phyloP scores from a whole-genome alignment of 2,888 invertebrate species.

The Gortyna flavago region DNA sequence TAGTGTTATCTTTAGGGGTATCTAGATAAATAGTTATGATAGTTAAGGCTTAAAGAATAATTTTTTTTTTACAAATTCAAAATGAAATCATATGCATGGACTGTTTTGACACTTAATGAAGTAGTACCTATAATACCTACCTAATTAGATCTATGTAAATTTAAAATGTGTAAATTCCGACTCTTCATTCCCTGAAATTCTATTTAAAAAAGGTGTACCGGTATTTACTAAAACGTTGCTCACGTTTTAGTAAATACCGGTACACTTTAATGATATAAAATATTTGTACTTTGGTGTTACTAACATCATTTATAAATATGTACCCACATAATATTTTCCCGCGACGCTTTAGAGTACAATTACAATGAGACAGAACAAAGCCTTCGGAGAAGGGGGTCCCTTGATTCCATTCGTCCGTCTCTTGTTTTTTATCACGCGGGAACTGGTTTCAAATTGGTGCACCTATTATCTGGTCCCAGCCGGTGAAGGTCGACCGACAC shows the following conservation, averaged over 20 bases:
- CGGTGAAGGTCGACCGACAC: conserved; percentile 87
- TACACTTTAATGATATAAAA: no score
- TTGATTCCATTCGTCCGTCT: conserved; percentile 81
- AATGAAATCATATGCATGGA: neutral
- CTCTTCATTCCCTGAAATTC: neutral
- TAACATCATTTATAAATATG: conserved; percentile 9
- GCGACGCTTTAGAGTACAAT: conserved; percentile 59
- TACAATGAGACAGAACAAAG: conserved; percentile 78
- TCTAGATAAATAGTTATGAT: neutral
- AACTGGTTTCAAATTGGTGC: conserved; percentile 89
- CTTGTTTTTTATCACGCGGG: conserved; percentile 80
- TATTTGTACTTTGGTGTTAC: neutral
- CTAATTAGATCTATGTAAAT: neutral
- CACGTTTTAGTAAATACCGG: neutral
- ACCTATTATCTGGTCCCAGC: conserved; percentile 87
- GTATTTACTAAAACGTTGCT: no score
- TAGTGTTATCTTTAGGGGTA: neutral
- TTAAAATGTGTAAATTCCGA: neutral
- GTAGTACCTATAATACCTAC: no score
- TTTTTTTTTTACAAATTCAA: neutral
- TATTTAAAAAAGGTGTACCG: neutral
- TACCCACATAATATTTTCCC: conserved; percentile 49
- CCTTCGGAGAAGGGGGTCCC: conserved; percentile 77
- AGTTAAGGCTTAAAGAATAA: neutral
- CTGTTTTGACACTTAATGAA: neutral